Conservation (phyloP, 2,113 vertebrate species). For the Peucedramus taeniatus region DNA sequence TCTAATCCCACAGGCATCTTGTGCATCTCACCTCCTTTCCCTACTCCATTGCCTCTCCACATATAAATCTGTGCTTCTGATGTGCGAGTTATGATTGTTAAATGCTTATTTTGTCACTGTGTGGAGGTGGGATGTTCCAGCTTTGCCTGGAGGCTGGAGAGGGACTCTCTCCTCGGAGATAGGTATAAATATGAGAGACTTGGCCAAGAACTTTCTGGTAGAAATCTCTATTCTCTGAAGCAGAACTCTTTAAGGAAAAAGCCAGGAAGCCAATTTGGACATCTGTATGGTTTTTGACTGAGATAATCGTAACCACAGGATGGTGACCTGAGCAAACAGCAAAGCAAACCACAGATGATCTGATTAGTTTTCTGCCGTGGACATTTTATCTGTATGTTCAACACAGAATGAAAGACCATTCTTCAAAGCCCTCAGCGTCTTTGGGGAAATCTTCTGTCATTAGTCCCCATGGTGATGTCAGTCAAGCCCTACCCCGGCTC, state of each 20-base stretch:
- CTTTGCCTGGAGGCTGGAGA: not conserved
- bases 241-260: slow-evolving; percentile 13
- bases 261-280: slow-evolving; percentile 37
- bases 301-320: slow-evolving; percentile 38
- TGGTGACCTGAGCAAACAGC: slow-evolving; percentile 47
- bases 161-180: not conserved
- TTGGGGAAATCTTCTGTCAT: slow-evolving; percentile 43
- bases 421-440: slow-evolving; percentile 12
- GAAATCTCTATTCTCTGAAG: not conserved
- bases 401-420: slow-evolving; percentile 35
- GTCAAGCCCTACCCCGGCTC: not conserved
- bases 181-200: not conserved
- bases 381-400: slow-evolving; percentile 45
- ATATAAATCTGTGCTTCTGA: not conserved
- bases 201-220: slow-evolving; percentile 5
- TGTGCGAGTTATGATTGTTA: not conserved
- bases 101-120: slow-evolving; percentile 14
- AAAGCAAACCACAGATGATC: slow-evolving; percentile 49
- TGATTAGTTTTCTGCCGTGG: slow-evolving; percentile 41
- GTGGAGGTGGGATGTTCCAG: not conserved
- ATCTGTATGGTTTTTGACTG: slow-evolving; percentile 35
- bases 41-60: not conserved
- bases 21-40: not conserved
- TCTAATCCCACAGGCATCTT: not conserved
- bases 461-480: slow-evolving; percentile 63